Evolutionary conservation across 1,140 invertebrate species (phyloP).

Genomic region (Drosophila pruinosa): DNA sequence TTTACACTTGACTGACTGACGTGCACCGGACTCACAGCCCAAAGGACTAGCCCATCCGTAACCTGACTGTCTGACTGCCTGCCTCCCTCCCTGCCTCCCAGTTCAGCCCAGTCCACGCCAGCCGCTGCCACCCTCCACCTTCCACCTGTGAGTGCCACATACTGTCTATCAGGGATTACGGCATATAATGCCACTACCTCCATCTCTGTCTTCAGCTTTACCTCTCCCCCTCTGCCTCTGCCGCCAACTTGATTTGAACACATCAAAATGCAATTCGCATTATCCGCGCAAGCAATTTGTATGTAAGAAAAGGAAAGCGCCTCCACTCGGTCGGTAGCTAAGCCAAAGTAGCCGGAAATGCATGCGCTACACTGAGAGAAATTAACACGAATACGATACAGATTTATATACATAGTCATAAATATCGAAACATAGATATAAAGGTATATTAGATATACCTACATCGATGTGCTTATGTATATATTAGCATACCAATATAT

Average conservation of each 20-base stretch:
- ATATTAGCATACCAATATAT: no score
- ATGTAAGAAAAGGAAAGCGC: neutral
- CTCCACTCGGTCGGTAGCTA: neutral
- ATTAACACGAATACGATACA: neutral
- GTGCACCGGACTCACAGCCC: constrained; percentile 9
- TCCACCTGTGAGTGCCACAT: neutral
- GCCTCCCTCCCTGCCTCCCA: neutral
- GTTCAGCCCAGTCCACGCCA: neutral
- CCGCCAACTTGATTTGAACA: constrained; percentile 12
- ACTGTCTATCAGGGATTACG: neutral
- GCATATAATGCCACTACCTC: neutral
- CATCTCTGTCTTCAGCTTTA: neutral
- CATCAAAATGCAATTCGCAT: constrained; percentile 38
- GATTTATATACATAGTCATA: neutral
- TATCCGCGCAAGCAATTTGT: neutral
- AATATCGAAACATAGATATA: no score
- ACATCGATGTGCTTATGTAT: no score
- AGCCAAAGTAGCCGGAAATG: neutral
- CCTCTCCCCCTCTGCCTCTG: neutral
- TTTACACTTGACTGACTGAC: constrained; percentile 76
- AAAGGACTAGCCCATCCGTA: neutral
- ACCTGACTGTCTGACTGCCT: no score
- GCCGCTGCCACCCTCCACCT: no score
- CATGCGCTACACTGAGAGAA: constrained; percentile 5
- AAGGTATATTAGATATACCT: no score